These are phyloP conservation scores for Lepisosteus osseus DNA, from an alignment of 2,113 vertebrate genomes.

Conservation along the genomic window DNA sequence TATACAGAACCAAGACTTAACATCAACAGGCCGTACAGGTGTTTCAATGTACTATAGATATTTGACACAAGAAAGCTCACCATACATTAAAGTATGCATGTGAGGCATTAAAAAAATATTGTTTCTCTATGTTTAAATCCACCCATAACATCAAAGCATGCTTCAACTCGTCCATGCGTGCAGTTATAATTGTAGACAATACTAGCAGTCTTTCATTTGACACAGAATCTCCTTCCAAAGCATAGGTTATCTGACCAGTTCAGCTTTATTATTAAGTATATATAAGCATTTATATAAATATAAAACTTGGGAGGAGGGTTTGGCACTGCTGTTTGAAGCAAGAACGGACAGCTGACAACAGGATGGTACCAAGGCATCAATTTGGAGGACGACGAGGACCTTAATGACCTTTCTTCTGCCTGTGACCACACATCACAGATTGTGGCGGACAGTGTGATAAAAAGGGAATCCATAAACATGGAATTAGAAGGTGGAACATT, in stretches of 20 bases:
- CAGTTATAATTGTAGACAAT: conserved; percentile 5
- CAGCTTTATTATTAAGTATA: not conserved
- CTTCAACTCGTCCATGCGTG: not conserved
- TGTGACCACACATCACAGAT: conserved; percentile 51
- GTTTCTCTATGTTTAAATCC: not conserved
- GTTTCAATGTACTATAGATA: too few relatives aligned
- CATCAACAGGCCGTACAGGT: too few relatives aligned
- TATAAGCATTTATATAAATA: not conserved
- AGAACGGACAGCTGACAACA: conserved; percentile 36
- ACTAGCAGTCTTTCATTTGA: not conserved
- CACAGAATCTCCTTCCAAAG: not conserved
- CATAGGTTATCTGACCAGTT: not conserved
- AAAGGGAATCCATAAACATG: conserved; percentile 67
- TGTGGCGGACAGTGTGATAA: conserved; percentile 51
- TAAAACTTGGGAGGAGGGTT: not conserved
- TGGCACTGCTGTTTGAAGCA: not conserved
- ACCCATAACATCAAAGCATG: not conserved
- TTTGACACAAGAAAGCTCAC: too few relatives aligned
- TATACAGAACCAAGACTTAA: too few relatives aligned
- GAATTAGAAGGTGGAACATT: conserved; percentile 61
- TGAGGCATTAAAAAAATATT: not conserved
- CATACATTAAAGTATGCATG: too few relatives aligned
- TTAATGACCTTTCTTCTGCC: conserved; percentile 67
- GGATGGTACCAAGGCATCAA: conserved; percentile 63
- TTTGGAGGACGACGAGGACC: conserved; percentile 54